Evolutionary conservation across 1,140 invertebrate species (phyloP).

Genomic region (Drosophila pectinifera): DNA sequence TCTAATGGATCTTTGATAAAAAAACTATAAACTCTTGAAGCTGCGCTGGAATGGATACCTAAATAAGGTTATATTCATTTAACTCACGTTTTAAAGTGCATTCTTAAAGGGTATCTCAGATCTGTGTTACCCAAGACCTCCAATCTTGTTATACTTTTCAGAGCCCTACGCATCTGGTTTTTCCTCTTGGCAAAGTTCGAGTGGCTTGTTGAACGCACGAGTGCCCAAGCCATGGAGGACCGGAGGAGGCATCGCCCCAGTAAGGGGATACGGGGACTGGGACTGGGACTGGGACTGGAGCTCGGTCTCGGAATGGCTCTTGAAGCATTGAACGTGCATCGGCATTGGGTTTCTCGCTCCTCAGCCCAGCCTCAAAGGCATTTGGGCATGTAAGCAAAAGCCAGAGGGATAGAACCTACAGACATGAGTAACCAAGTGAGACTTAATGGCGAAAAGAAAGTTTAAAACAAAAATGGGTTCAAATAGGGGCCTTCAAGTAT

Average conservation of each 20-base stretch:
- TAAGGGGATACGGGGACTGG: conserved; percentile 8
- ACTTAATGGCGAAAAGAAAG: neutral
- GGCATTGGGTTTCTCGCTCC: conserved; percentile 52
- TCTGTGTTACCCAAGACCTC: neutral
- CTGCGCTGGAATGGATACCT: too few species aligned
- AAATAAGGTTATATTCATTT: too few species aligned
- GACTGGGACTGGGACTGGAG: neutral
- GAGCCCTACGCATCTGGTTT: conserved; percentile 29
- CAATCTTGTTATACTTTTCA: conserved; percentile 20
- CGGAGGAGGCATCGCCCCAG: conserved; percentile 12
- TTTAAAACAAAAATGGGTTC: neutral
- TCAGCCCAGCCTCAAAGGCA: conserved; percentile 18
- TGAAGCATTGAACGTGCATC: conserved; percentile 59
- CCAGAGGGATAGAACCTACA: conserved; percentile 3
- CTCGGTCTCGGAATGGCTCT: conserved; percentile 19
- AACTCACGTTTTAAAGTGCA: neutral
- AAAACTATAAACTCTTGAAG: too few species aligned
- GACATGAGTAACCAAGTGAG: neutral
- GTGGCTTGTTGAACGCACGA: conserved; percentile 70
- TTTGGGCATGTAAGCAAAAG: conserved; percentile 65
- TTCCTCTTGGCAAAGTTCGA: conserved; percentile 47
- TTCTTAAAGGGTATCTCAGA: conserved; percentile 4
- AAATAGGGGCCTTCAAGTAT: too few species aligned
- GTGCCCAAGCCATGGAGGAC: conserved; percentile 28
- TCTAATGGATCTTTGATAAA: too few species aligned